Base-by-base conservation (phyloP, 2,113 vertebrate genomes). In the Stictonetta naevosa region DNA sequence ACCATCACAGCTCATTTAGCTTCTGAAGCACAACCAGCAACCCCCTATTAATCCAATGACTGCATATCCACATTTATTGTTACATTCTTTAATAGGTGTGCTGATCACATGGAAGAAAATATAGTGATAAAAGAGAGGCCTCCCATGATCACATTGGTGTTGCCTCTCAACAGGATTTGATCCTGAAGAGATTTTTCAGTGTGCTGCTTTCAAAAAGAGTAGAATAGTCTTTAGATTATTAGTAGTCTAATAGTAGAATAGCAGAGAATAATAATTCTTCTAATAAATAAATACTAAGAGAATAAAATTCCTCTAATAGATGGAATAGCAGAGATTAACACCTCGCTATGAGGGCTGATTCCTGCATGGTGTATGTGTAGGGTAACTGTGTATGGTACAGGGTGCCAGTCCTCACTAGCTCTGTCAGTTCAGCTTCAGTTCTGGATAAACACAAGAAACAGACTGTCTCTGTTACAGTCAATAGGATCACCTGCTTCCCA, bases 291-390 rank as follows among this genome's bases (percentile, higher is more conserved):
- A 52, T 7, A 25, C 6, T 25, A 25, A 21, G 10, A 5, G 20
- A 48, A 52, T 52, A 52, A 25, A 52, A 26, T 52, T 52, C 50
- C 12, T 52, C 7, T 8, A 26, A 26, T 52, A 25, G 50, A 7
- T 38, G 38, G 60, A 63, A 40, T 18, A 63, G 53, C 8, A 8
- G 76, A 21, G 12, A 44, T 58, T 3, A 7, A 18, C 8, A 2
- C 3, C 20, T 31, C 15, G 31, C 29, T 25, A 3, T 0, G 1
- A 10, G 40, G 62, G 55, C 31, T 5, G 26, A 2, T 20, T 13
- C 7, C 26, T 3, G 13, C 23, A 18, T 6, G 31, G 4, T 10
- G 42, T 2, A 8, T 4, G 3, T 1, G 0, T 3, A 3, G 1
- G 0, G 25, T 6, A 33, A 6, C 36, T 8, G 23, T 3, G n/a